Percentiles rank a stretch among this genome's conserved stretches.
Conservation (phyloP, 92 coral and sea anemone species). For the Epizoanthus scotinus region DNA sequence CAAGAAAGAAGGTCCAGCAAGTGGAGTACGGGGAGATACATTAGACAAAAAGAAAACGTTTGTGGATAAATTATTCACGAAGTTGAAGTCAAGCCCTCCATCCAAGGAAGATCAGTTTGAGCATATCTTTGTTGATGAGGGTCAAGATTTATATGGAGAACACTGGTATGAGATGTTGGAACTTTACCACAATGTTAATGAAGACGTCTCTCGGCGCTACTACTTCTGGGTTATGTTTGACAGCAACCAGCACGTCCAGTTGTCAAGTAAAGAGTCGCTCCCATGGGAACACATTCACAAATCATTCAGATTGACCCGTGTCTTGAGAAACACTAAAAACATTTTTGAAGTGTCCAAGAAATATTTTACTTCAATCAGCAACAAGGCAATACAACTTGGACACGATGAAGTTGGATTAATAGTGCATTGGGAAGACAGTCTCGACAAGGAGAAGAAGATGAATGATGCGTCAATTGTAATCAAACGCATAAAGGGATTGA, state of each 20-base stretch:
- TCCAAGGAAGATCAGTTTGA: constrained; percentile 26
- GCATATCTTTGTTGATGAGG: constrained; percentile 68
- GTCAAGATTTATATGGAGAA: constrained; percentile 51
- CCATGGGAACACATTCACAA: not conserved
- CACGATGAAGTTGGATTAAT: constrained; percentile 39
- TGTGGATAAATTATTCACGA: not conserved
- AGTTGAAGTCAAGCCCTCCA: not conserved
- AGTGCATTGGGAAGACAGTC: constrained; percentile 33
- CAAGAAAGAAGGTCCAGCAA: not conserved
- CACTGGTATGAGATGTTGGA: constrained; percentile 47
- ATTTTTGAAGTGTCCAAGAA: constrained; percentile 43
- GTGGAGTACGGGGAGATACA: not conserved
- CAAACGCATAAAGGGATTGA: not conserved
- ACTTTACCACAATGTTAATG: constrained; percentile 14
- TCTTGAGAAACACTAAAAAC: constrained; percentile 52
- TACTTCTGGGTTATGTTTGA: constrained; percentile 63
- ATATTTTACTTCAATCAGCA: constrained; percentile 18
- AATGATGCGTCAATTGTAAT: not conserved
- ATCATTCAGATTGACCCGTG: constrained; percentile 25
- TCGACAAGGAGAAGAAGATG: not conserved
- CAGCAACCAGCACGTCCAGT: constrained; percentile 48
- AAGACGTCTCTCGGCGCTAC: not conserved
- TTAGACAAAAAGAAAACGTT: not conserved
- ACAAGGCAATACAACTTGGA: constrained; percentile 20
- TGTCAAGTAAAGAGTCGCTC: not conserved